phyloP scores from a whole-genome alignment of 2,888 invertebrate genomes.

The Carterocephalus palaemon region DNA sequence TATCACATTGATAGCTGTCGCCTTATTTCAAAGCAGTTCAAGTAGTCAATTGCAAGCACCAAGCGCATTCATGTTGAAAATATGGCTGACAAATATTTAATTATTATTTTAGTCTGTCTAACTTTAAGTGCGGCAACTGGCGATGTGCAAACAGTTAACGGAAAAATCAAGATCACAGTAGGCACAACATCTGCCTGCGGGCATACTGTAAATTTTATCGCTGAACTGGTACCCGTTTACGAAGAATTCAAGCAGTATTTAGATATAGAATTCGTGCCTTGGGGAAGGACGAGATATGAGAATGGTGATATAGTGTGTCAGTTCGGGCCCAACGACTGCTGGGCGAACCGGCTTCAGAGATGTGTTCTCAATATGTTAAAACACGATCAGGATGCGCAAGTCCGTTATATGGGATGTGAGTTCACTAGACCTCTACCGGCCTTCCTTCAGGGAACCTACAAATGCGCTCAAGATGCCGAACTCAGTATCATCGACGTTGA shows the following conservation, averaged over 20 bases:
- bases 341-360: conserved; percentile 64
- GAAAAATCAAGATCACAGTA: conserved; percentile 54
- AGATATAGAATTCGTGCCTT: conserved; percentile 63
- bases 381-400: conserved; percentile 49
- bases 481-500: conserved; percentile 50
- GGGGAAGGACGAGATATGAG: conserved; percentile 57
- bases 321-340: conserved; percentile 55
- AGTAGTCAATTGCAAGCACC: no score
- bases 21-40: not conserved
- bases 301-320: conserved; percentile 51
- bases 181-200: conserved; percentile 59
- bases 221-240: conserved; percentile 48
- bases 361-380: conserved; percentile 53
- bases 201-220: conserved; percentile 54
- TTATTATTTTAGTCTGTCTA: conserved; percentile 3
- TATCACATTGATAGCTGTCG: no score
- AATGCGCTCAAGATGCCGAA: conserved; percentile 51
- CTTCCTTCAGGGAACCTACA: conserved; percentile 43
- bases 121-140: not conserved
- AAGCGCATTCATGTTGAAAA: not conserved
- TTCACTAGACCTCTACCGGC: conserved; percentile 47
- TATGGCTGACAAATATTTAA: not conserved
- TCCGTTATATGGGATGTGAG: conserved; percentile 65
- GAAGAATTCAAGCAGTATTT: conserved; percentile 49
- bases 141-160: conserved; percentile 46